Evolutionary conservation across 2,797 vertebrate species (phyloP).

Genomic region (Myripristis murdjan): DNA sequence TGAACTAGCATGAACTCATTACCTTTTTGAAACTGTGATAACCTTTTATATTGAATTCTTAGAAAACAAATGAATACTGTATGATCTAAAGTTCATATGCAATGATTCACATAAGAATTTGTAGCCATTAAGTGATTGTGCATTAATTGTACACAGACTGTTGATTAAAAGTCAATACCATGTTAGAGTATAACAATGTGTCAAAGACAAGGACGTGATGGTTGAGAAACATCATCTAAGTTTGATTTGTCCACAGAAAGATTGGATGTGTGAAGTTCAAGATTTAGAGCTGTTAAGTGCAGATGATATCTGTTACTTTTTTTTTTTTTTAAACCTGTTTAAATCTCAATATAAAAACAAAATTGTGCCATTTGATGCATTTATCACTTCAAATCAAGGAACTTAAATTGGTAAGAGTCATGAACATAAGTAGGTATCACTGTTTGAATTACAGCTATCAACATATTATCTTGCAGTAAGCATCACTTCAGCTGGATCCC

Average conservation of each 20-base stretch:
- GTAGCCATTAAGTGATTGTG: conserved; percentile 78
- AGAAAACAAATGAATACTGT: conserved; percentile 64
- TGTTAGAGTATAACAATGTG: conserved; percentile 68
- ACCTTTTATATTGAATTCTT: conserved; percentile 85
- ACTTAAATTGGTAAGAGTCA: conserved; percentile 21
- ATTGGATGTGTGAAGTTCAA: conserved; percentile 36
- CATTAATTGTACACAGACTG: conserved; percentile 83
- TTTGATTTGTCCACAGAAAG: conserved; percentile 50
- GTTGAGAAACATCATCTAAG: conserved; percentile 43
- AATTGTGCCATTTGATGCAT: conserved; percentile 18
- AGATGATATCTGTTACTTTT: conserved; percentile 44
- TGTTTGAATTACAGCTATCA: conserved; percentile 12
- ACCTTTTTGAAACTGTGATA: conserved; percentile 93
- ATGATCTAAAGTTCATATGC: conserved; percentile 79
- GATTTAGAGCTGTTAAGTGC: conserved; percentile 17
- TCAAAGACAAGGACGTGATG: conserved; percentile 54
- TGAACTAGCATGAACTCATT: conserved; percentile 86
- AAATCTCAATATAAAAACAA: conserved; percentile 16
- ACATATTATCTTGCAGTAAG: conserved; percentile 35
- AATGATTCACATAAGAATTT: conserved; percentile 64
- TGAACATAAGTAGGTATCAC: conserved; percentile 27
- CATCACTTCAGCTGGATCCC: conserved; percentile 15
- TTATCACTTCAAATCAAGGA: conserved; percentile 32
- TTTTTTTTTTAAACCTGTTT: no score
- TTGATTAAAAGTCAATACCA: conserved; percentile 36